Base-by-base conservation (phyloP, 2,797 vertebrate genomes). In the Chelonia mydas region DNA sequence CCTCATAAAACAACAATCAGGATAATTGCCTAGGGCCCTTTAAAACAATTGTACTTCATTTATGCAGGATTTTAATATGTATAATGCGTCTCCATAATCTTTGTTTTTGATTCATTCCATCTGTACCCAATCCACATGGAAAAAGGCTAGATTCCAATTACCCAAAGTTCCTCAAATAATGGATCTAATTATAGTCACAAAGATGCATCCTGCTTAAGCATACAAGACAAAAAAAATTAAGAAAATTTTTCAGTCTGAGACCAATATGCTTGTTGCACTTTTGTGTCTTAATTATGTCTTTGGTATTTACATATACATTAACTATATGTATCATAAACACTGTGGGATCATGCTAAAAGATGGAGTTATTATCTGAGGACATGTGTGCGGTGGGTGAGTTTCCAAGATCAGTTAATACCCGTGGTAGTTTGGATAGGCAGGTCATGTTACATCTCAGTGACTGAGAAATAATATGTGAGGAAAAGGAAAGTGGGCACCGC, bases 1-100 rank as follows among this genome's bases (percentile, higher is more conserved):
- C 81, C 79, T 96, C 87, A 87, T 92, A 97, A 96, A 97, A 94
- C 41, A 96, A 54, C 95, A 94, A 92, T 96, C 2, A 12, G 72
- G 19, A 90, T 97, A 95, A 91, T 97, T 93, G 78, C 59, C 85
- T 91, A 83, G 53, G 91, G 87, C 53, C 77, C 23, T 81, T 82
- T 80, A 59, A 37, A 74, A 65, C 8, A 41, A 4, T 7, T 5
- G 16, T 3, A 28, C 55, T 47, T 79, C 2, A 12, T 77, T 83
- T 15, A 84, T 93, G 37, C 11, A 91, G 7, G 0, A 33, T 93
- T 94, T 94, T 76, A 83, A 74, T 10, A 7, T 50, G 11, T 33
- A 21, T 55, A 84, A 31, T 74, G 6, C 21, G 49, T 16, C 55
- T 37, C 54, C n/a, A 51, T 33, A 81, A 19, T 76, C 54, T 31